A percentile compares a stretch with the other conserved stretches of the same genome.
These are phyloP conservation scores for Acleris holmiana DNA, from an alignment of 2,888 invertebrate genomes.

Conservation along the genomic window DNA sequence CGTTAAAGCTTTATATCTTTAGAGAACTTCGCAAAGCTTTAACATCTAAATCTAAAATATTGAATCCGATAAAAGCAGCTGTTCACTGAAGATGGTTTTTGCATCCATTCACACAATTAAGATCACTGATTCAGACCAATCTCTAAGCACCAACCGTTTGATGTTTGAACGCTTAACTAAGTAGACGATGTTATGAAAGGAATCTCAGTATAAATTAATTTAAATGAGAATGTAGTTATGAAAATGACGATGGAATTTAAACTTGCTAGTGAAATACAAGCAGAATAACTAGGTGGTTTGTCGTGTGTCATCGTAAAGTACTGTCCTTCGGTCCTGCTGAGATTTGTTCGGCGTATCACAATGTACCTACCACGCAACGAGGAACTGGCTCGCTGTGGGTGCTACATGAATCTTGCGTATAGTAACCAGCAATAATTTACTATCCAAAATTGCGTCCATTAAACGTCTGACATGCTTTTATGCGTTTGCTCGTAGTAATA, in stretches of 20 bases:
- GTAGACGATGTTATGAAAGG: neutral
- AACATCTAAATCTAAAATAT: no score
- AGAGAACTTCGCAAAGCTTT: no score
- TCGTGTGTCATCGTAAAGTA: conserved; percentile 16
- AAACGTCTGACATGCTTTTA: no score
- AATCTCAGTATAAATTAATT: no score
- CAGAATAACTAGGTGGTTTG: conserved; percentile 5
- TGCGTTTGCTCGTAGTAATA: no score
- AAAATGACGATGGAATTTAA: neutral
- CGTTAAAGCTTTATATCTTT: no score
- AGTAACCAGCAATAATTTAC: neutral
- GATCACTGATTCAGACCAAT: neutral
- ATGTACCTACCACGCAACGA: conserved; percentile 33
- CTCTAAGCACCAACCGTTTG: neutral
- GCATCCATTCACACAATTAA: conserved; percentile 6
- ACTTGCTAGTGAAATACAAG: neutral
- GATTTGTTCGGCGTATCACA: conserved; percentile 26
- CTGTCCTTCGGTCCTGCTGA: conserved; percentile 19
- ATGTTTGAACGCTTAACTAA: conserved; percentile 5
- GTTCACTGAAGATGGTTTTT: conserved; percentile 12
- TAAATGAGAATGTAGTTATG: no score
- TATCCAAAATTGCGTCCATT: no score
- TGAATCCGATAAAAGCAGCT: no score
- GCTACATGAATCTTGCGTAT: conserved; percentile 11
- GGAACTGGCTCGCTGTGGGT: conserved; percentile 21